These are phyloP conservation scores for Limenitis arthemis DNA, from an alignment of 2,888 invertebrate genomes.

Conservation along the genomic window DNA sequence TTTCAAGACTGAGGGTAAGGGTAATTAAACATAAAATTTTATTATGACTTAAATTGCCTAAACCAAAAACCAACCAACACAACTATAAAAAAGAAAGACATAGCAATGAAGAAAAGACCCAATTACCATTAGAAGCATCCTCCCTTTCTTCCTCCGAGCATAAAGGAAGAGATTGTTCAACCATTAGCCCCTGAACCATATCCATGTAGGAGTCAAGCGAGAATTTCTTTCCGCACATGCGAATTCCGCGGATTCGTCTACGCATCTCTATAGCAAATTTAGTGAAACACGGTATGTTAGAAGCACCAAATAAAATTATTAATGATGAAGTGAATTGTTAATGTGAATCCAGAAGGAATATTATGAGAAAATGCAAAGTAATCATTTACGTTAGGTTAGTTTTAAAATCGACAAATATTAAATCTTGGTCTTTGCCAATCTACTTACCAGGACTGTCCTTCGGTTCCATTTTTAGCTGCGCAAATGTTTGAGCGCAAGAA, in stretches of 20 bases:
- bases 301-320: background rate
- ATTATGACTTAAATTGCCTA: background rate
- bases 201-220: conserved; percentile 94
- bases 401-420: too few relatives aligned
- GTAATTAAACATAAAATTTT: background rate
- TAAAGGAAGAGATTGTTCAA: conserved; percentile 64
- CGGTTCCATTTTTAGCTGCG: conserved; percentile 78
- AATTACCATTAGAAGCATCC: conserved; percentile 57
- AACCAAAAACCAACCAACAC: background rate
- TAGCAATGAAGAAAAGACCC: background rate
- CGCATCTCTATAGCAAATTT: conserved; percentile 76
- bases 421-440: too few relatives aligned
- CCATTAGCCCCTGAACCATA: conserved; percentile 82
- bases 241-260: conserved; percentile 87
- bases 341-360: too few relatives aligned
- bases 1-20: background rate
- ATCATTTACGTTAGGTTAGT: too few relatives aligned
- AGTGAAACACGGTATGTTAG: conserved; percentile 11
- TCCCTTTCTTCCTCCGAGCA: conserved; percentile 70
- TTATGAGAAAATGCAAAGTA: too few relatives aligned
- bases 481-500: conserved; percentile 80
- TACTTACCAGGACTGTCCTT: conserved; percentile 83
- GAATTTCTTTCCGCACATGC: conserved; percentile 92
- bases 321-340: too few relatives aligned
- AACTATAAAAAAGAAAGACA: background rate